These are phyloP conservation scores for Psittacula derbiana DNA, from an alignment of 2,797 vertebrate species.

Conservation along the genomic window DNA sequence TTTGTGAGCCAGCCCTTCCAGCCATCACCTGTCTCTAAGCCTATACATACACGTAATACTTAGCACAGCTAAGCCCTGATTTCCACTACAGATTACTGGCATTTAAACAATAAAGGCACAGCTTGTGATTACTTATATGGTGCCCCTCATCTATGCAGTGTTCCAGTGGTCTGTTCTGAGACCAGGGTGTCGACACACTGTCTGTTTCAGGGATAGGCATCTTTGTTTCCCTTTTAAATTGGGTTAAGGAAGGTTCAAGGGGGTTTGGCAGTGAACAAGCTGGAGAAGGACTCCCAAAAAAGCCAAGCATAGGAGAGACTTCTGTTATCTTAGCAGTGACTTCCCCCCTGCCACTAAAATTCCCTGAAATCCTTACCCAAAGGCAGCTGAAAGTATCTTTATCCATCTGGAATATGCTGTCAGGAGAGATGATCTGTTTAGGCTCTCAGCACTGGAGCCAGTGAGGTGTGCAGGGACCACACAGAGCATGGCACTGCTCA, in stretches of 20 bases:
- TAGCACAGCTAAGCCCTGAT: background rate
- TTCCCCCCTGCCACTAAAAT: background rate
- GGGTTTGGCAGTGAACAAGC: rapidly evolving
- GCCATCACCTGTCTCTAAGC: background rate
- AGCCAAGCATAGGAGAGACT: background rate
- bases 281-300: background rate
- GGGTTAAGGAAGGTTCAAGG: background rate
- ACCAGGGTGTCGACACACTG: background rate
- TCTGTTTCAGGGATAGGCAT: background rate
- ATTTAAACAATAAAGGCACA: background rate
- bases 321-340: background rate
- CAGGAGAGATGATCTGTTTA: background rate
- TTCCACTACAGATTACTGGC: background rate
- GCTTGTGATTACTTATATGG: background rate
- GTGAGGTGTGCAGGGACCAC: background rate
- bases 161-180: background rate
- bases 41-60: background rate
- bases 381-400: background rate
- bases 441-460: background rate
- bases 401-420: background rate
- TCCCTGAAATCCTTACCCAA: background rate
- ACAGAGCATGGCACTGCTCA: background rate
- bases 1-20: background rate
- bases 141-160: background rate
- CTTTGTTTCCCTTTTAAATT: background rate